phyloP scores from a whole-genome alignment of 2,113 vertebrate genomes.

The Notothenia coriiceps region DNA sequence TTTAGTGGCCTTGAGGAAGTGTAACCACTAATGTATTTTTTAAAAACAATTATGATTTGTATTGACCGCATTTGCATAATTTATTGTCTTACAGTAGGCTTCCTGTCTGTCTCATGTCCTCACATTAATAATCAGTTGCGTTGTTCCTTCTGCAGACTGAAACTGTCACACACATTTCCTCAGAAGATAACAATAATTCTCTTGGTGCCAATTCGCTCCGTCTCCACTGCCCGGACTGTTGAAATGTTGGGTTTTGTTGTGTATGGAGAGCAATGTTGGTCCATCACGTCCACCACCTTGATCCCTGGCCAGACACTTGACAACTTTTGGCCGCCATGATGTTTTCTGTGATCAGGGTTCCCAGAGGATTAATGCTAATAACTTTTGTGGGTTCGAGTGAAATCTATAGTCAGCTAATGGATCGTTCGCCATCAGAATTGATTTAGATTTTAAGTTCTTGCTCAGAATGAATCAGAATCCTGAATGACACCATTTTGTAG shows the following conservation, averaged over 20 bases:
- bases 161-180: constrained; percentile 6
- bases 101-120: not conserved
- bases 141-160: constrained; percentile 9
- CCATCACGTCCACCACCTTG: not conserved
- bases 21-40: no score
- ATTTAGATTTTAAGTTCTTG: not conserved
- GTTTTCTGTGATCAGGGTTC: not conserved
- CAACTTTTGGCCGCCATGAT: not conserved
- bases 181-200: not conserved
- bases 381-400: not conserved
- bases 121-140: constrained; percentile 2
- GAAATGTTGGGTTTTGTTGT: not conserved
- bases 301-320: not conserved
- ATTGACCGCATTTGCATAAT: not conserved
- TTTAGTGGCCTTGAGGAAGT: not conserved
- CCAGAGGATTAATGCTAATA: not conserved
- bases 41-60: not conserved
- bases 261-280: not conserved
- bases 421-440: not conserved
- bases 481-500: no score
- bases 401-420: not conserved
- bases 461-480: no score
- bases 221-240: not conserved
- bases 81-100: not conserved
- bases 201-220: not conserved